A percentile compares a stretch with the other conserved stretches of the same genome.
Conservation (phyloP, 2,888 invertebrate genomes). For the Macrophya alboannulata region DNA sequence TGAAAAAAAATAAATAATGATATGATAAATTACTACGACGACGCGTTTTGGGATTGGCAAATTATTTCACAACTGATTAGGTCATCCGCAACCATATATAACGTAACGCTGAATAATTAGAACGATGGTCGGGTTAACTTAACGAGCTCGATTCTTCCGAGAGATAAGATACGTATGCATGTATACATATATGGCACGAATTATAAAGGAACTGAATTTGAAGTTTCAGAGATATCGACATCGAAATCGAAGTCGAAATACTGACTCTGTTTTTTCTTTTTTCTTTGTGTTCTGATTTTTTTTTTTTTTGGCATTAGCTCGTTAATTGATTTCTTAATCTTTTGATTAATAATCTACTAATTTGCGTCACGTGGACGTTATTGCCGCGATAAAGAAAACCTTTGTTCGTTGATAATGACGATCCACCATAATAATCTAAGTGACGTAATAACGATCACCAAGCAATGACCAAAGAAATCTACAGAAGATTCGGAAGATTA, state of each 20-base stretch:
- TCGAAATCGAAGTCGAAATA: background rate
- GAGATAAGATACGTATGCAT: background rate
- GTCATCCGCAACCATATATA: background rate
- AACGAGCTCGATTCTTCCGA: background rate
- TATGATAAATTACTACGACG: background rate
- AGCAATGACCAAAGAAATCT: background rate
- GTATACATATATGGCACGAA: background rate
- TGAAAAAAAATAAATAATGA: background rate
- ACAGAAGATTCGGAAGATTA: background rate
- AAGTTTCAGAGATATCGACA: background rate
- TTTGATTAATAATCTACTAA: background rate
- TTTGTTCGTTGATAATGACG: background rate
- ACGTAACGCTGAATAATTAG: background rate
- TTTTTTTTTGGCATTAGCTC: background rate
- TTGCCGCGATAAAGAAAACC: background rate
- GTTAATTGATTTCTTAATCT: background rate
- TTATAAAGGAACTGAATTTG: background rate
- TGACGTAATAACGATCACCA: background rate
- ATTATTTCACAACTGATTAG: slow-evolving; percentile 9
- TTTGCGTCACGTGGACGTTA: background rate
- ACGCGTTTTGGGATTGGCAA: background rate
- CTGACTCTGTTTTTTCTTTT: background rate
- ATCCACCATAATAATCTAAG: background rate
- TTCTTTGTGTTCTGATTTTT: too few species aligned
- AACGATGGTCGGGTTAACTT: slow-evolving; percentile 4